Conservation (phyloP, 2,113 vertebrate genomes). For the Mus pahari region DNA sequence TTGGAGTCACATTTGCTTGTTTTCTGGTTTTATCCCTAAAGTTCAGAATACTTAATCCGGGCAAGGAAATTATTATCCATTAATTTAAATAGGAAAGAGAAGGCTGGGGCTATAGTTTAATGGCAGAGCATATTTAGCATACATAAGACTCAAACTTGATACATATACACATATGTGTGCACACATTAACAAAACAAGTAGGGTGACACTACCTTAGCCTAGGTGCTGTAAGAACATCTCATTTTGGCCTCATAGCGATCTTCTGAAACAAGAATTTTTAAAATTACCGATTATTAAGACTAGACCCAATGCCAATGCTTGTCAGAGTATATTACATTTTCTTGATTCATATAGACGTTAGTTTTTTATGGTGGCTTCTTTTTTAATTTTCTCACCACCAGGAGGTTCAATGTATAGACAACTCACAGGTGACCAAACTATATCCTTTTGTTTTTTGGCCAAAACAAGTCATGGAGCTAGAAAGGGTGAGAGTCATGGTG, state of each 20-base stretch:
- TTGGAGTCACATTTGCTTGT: not conserved
- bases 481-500: not conserved
- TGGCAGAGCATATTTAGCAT: not conserved
- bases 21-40: not conserved
- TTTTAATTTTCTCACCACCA: not conserved
- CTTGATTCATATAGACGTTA: not conserved
- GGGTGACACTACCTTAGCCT: not conserved
- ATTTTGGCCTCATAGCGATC: not conserved
- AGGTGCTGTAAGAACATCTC: not conserved
- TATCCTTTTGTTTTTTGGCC: not conserved
- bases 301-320: not conserved
- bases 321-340: not conserved
- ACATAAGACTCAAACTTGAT: no score
- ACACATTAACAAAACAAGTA: not conserved
- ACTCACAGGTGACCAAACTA: not conserved
- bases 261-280: not conserved
- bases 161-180: not conserved
- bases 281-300: not conserved
- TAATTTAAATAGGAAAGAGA: not conserved
- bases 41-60: not conserved
- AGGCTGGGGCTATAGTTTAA: not conserved
- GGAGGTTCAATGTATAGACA: not conserved
- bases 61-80: not conserved
- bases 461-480: not conserved
- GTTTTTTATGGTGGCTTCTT: not conserved